These are phyloP conservation scores for Acanthiza pusilla DNA, from an alignment of 2,797 vertebrate genomes.

Conservation along the genomic window DNA sequence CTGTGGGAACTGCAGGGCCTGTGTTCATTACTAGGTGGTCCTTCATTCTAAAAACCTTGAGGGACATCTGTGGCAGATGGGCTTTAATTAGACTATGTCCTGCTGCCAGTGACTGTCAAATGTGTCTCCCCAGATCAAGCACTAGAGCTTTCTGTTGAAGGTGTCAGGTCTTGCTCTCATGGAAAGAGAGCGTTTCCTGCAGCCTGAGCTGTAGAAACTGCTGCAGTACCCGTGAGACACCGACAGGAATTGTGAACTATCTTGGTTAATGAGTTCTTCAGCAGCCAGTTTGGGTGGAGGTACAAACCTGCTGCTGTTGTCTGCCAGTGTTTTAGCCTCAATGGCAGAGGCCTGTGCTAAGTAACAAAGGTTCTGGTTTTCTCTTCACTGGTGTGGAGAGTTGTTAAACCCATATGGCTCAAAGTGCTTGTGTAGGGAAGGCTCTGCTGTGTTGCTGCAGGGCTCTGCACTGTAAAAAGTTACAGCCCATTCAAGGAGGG, in stretches of 20 bases:
- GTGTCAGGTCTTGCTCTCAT: not conserved
- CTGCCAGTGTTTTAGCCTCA: not conserved
- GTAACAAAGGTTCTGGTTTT: conserved; percentile 17
- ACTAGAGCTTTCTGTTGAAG: not conserved
- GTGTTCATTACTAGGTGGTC: not conserved
- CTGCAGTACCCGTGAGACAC: not conserved
- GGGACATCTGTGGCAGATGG: not conserved
- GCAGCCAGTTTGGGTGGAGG: not conserved
- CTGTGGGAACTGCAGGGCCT: not conserved
- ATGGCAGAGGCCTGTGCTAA: not conserved
- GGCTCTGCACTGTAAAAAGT: conserved; percentile 29
- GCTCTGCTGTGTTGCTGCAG: conserved; percentile 1
- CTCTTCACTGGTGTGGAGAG: not conserved
- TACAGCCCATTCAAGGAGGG: conserved; percentile 17
- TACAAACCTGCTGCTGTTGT: not conserved
- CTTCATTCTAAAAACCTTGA: not conserved
- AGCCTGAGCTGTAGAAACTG: not conserved
- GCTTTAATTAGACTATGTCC: not conserved
- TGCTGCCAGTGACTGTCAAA: not conserved
- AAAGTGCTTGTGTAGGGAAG: not conserved
- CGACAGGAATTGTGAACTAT: not conserved
- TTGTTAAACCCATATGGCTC: conserved; percentile 4
- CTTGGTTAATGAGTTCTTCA: not conserved
- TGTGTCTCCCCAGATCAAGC: not conserved
- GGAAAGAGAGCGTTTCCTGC: not conserved